phyloP scores from a whole-genome alignment of 2,888 invertebrate species.

The Tetragonula carbonaria region DNA sequence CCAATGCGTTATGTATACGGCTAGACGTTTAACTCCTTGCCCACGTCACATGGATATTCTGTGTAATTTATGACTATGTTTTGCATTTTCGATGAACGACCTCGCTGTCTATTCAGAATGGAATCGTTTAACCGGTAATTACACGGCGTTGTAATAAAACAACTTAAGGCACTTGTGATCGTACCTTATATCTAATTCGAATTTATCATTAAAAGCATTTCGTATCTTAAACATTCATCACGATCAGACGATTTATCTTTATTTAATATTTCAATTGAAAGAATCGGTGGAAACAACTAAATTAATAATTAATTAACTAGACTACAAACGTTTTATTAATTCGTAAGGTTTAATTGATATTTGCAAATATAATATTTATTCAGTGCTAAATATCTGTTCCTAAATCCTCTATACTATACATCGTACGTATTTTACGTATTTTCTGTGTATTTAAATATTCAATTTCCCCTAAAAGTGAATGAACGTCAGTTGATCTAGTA shows the following conservation, averaged over 20 bases:
- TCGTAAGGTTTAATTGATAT: too few relatives aligned
- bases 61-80: constrained; percentile 53
- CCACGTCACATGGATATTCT: constrained; percentile 75
- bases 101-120: constrained; percentile 28
- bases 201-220: constrained; percentile 38
- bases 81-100: constrained; percentile 53
- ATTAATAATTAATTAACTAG: background rate
- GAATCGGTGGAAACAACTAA: background rate
- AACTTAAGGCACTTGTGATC: constrained; percentile 27
- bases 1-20: constrained; percentile 54
- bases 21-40: constrained; percentile 79
- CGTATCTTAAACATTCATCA: background rate
- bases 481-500: background rate
- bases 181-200: constrained; percentile 27
- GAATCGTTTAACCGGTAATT: constrained; percentile 56
- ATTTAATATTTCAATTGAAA: background rate
- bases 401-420: too few relatives aligned
- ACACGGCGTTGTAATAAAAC: constrained; percentile 39
- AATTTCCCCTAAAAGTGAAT: background rate
- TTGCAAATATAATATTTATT: too few relatives aligned
- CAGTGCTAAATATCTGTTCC: too few relatives aligned
- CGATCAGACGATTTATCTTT: background rate
- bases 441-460: too few relatives aligned
- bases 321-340: background rate
- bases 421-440: too few relatives aligned